These are phyloP conservation scores for Pharmacophagus antenor DNA, from an alignment of 2,888 invertebrate species.

Conservation along the genomic window DNA sequence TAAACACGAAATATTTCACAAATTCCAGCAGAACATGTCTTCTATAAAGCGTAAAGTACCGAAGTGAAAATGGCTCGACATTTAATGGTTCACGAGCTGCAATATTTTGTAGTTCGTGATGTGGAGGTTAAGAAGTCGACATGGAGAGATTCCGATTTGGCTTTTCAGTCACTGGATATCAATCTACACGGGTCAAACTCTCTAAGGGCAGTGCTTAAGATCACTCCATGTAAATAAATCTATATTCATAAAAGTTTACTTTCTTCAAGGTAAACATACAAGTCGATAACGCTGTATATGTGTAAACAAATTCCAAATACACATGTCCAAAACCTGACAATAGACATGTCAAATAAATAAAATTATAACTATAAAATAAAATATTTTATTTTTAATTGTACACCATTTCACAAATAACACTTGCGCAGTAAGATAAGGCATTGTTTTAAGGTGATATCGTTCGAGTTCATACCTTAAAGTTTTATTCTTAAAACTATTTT, in stretches of 20 bases:
- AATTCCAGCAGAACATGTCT: conserved; percentile 25
- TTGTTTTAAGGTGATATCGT: no score
- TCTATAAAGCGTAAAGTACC: conserved; percentile 39
- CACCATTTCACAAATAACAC: no score
- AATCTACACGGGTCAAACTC: conserved; percentile 68
- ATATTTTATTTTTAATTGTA: no score
- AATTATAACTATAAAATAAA: no score
- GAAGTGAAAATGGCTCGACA: conserved; percentile 34
- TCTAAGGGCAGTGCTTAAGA: conserved; percentile 45
- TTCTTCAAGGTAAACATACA: neutral
- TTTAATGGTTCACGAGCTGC: conserved; percentile 36
- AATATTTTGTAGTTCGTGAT: conserved; percentile 66
- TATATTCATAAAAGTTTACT: neutral
- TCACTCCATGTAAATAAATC: neutral
- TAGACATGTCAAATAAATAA: no score
- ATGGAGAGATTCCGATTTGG: conserved; percentile 55
- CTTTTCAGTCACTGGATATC: conserved; percentile 56
- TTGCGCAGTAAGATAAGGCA: no score
- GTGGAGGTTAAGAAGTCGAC: conserved; percentile 58
- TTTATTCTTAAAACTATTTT: no score
- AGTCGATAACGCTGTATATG: no score
- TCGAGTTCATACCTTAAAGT: no score
- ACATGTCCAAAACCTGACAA: no score
- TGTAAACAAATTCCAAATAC: no score
- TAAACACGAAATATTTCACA: neutral